Evolutionary conservation across 2,113 vertebrate genomes (phyloP).

Genomic region (Copsychus sechellarum): DNA sequence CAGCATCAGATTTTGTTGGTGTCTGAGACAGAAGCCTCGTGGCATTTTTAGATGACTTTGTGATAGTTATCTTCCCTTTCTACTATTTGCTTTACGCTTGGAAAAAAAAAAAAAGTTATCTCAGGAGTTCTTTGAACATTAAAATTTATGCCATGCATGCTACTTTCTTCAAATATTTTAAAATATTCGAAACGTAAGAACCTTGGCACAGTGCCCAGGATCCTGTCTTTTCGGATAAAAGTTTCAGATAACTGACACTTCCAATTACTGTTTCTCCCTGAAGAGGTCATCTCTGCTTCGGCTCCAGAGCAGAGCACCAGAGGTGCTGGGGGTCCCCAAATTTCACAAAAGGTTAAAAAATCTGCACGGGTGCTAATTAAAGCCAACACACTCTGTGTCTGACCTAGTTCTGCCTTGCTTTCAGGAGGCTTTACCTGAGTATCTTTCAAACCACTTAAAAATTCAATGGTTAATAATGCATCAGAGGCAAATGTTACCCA

Average conservation of each 20-base stretch:
- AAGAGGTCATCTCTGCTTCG: conserved; percentile 49
- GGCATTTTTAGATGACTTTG: conserved; percentile 33
- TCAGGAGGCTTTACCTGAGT: conserved; percentile 23
- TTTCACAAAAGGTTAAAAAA: conserved; percentile 63
- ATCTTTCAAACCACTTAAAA: conserved; percentile 3
- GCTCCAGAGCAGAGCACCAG: conserved; percentile 2
- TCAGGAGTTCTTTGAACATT: conserved; percentile 52
- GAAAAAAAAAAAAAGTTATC: not conserved
- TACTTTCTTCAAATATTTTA: conserved; percentile 52
- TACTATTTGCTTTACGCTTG: conserved; percentile 2
- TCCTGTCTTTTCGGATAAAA: conserved; percentile 61
- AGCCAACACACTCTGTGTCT: not conserved
- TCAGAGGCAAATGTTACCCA: not conserved
- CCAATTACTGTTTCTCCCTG: conserved; percentile 69
- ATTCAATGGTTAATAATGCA: conserved; percentile 44
- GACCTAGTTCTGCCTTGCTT: conserved; percentile 61
- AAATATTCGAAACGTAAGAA: conserved; percentile 59
- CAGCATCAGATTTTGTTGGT: not conserved
- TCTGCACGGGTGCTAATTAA: conserved; percentile 43
- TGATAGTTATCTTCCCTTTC: conserved; percentile 22
- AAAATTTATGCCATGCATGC: conserved; percentile 43
- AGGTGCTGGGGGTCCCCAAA: not conserved
- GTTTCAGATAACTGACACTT: conserved; percentile 70
- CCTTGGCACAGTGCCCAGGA: conserved; percentile 58
- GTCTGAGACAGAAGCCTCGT: not conserved